Evolutionary conservation across 2,113 vertebrate species (phyloP).

Genomic region (Oostethus manadensis): DNA sequence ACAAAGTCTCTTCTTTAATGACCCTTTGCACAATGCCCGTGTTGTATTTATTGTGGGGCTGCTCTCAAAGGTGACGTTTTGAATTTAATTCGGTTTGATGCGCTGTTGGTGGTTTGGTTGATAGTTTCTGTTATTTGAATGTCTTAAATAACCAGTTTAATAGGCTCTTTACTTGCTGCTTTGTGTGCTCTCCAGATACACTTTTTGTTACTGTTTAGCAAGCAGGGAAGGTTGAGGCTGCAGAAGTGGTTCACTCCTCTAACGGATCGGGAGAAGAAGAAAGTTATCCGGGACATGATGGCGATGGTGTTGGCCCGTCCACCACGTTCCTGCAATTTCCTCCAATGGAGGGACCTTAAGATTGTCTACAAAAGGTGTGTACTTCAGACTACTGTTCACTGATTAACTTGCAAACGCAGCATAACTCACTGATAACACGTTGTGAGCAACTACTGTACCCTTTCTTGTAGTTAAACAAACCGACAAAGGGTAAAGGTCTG

Average conservation of each 20-base stretch:
- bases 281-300: slow-evolving; percentile 83
- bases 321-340: slow-evolving; percentile 82
- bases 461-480: background rate
- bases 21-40: slow-evolving; percentile 26
- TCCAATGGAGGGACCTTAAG: slow-evolving; percentile 91
- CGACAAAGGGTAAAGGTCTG: background rate
- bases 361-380: slow-evolving; percentile 89
- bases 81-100: too few species aligned
- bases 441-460: too few species aligned
- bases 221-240: slow-evolving; percentile 89
- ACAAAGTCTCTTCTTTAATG: slow-evolving; percentile 43
- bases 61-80: slow-evolving; percentile 4
- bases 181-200: slow-evolving; percentile 69
- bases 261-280: slow-evolving; percentile 85
- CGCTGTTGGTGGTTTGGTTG: too few species aligned
- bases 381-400: slow-evolving; percentile 4
- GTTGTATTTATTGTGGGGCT: slow-evolving; percentile 12
- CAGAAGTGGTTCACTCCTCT: slow-evolving; percentile 87
- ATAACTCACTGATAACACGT: background rate
- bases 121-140: too few species aligned
- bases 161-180: background rate
- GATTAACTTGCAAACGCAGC: slow-evolving; percentile 8
- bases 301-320: slow-evolving; percentile 76
- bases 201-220: slow-evolving; percentile 90
- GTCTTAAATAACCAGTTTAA: background rate